A percentile compares a stretch with the other conserved stretches of the same genome.
phyloP scores from a whole-genome alignment of 2,888 invertebrate genomes.

The Strigamia crassipes region DNA sequence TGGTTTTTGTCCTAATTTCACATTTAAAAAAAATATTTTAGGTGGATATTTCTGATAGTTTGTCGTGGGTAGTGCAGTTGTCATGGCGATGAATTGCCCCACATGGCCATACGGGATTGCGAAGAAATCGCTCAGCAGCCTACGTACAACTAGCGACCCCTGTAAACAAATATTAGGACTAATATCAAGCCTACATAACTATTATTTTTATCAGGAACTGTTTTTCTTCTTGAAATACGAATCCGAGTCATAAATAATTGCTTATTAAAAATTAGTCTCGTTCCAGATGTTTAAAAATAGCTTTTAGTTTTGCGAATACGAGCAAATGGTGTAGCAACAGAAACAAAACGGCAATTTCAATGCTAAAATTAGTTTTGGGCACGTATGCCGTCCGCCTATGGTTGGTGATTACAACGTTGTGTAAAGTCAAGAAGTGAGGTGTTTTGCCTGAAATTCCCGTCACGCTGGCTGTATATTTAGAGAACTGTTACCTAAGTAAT shows the following conservation, averaged over 20 bases:
- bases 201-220: too few species aligned
- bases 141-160: neutral
- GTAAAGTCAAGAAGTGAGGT: neutral
- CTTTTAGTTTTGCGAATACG: too few species aligned
- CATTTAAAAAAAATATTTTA: neutral
- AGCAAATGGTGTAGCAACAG: too few species aligned
- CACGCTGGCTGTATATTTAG: constrained; percentile 41
- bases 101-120: neutral
- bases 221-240: too few species aligned
- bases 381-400: neutral
- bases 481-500: constrained; percentile 12
- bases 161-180: neutral
- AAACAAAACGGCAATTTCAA: neutral
- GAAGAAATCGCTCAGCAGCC: neutral
- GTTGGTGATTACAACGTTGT: neutral
- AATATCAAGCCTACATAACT: neutral
- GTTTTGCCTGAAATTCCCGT: neutral
- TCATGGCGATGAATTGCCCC: neutral
- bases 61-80: neutral
- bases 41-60: neutral
- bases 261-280: neutral
- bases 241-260: too few species aligned
- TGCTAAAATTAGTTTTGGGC: constrained; percentile 1
- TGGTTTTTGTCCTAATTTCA: neutral
- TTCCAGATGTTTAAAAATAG: neutral